A percentile compares a stretch with the other conserved stretches of the same genome.
phyloP scores from a whole-genome alignment of 2,113 vertebrate species.

The Poeciliopsis occidentalis region DNA sequence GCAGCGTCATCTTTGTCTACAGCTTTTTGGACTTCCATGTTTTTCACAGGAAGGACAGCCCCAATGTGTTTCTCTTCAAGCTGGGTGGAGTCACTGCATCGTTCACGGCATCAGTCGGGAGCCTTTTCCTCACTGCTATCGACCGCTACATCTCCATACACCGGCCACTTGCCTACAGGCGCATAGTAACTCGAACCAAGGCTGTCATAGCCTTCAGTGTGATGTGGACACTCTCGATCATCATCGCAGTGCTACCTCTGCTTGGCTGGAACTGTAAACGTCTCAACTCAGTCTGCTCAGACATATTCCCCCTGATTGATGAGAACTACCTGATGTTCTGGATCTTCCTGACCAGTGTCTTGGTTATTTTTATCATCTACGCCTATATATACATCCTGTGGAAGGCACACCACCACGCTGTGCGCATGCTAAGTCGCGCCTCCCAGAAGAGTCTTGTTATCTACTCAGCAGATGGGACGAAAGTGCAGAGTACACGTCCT shows the following conservation, averaged over 20 bases:
- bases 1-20: conserved; percentile 98
- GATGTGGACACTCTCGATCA: conserved; percentile 98
- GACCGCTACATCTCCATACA: conserved; percentile 99
- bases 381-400: conserved; percentile 99
- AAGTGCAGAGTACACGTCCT: conserved; percentile 92
- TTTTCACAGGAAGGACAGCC: conserved; percentile 96
- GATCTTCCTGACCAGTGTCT: conserved; percentile 93
- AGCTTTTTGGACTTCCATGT: conserved; percentile 99
- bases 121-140: conserved; percentile 98
- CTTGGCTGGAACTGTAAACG: conserved; percentile 99
- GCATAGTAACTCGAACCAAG: conserved; percentile 96
- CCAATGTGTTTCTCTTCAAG: conserved; percentile 97
- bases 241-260: conserved; percentile 95
- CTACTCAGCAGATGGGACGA: conserved; percentile 93
- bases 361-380: conserved; percentile 97
- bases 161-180: conserved; percentile 93
- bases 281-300: conserved; percentile 93
- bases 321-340: conserved; percentile 98
- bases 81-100: conserved; percentile 96
- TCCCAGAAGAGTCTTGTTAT: conserved; percentile 97
- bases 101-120: conserved; percentile 96
- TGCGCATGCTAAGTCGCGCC: conserved; percentile 94
- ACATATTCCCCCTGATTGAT: conserved; percentile 97
- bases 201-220: conserved; percentile 96
- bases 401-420: conserved; percentile 96